Evolutionary conservation across 2,797 vertebrate genomes (phyloP).

Genomic region (Falco biarmicus): DNA sequence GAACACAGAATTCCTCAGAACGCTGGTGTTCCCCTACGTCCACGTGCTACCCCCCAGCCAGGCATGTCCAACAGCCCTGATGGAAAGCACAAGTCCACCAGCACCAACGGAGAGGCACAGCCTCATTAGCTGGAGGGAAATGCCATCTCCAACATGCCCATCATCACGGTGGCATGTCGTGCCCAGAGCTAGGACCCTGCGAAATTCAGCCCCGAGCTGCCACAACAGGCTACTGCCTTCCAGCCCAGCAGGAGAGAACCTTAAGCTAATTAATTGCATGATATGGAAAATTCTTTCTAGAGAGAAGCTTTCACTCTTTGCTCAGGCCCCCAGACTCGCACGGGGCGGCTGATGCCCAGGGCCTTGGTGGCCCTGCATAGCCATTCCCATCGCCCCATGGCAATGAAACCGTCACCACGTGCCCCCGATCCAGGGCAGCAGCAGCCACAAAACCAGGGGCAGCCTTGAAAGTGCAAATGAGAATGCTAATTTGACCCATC

Average conservation of each 20-base stretch:
- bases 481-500: not conserved
- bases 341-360: not conserved
- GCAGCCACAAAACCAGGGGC: conserved; percentile 6
- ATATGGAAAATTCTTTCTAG: not conserved
- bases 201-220: not conserved
- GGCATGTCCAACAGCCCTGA: not conserved
- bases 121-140: not conserved
- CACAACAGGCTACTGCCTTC: not conserved
- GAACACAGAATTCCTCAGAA: not conserved
- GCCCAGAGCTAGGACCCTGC: not conserved
- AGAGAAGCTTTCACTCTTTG: not conserved
- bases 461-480: not conserved
- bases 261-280: not conserved
- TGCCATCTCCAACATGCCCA: not conserved
- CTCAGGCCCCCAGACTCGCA: rapidly evolving
- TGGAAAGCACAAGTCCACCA: not conserved
- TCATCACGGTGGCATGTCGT: rapidly evolving
- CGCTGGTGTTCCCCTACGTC: not conserved
- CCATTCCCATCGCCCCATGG: not conserved
- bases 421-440: rapidly evolving
- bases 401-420: not conserved
- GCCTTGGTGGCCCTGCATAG: not conserved
- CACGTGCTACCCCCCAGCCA: not conserved
- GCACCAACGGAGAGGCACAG: not conserved
- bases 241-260: not conserved